Base-by-base conservation (phyloP, 2,113 vertebrate species). In the Lophochroa leadbeateri region DNA sequence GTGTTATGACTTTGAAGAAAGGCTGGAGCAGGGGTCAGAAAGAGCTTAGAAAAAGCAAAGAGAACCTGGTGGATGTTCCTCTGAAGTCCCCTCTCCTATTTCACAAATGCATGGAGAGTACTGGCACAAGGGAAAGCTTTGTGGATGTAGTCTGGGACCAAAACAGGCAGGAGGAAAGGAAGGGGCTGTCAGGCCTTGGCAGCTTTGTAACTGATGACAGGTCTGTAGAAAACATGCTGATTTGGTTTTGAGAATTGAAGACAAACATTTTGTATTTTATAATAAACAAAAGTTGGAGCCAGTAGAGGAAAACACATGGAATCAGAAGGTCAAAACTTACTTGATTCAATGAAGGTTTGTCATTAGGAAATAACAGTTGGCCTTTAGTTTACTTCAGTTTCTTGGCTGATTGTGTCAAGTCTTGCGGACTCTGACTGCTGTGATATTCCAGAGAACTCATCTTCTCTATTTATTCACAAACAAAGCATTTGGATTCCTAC, bases 171-270 rank as follows among this genome's bases (percentile, higher is more conserved):
- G 9, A 2, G 25, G 29, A 24, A 71, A 68, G 9, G 25, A 31
- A 47, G 6, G 0, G 0, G 3, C 13, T 75, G 6, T 17, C 29
- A 28, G 13, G 14, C 8, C 3, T 41, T 31, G 29, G 3, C 13
- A 44, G 19, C 13, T 75, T 23, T 29, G 11, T 46, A 44, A 12
- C 3, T 0, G 0, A 3, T 3, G 6, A 25, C 8, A 35, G 9
- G 11, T 5, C 7, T 37, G 9, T 4, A 44, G 14, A 10, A 67
- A 58, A 37, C 3, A 11, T 1, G 3, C 4, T 49, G 46, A 6
- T 6, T 6, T 1, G 2, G 1, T 23, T 77, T 47, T 5, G 18
- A 35, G 13, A 74, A 28, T 1, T 27, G 17, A 74, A 17, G 8
- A 18, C 1, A 47, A 82, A 4, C 0, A 0, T 16, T 60, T 50